phyloP scores from a whole-genome alignment of 1,140 invertebrate genomes.

The Aphidius ervi region DNA sequence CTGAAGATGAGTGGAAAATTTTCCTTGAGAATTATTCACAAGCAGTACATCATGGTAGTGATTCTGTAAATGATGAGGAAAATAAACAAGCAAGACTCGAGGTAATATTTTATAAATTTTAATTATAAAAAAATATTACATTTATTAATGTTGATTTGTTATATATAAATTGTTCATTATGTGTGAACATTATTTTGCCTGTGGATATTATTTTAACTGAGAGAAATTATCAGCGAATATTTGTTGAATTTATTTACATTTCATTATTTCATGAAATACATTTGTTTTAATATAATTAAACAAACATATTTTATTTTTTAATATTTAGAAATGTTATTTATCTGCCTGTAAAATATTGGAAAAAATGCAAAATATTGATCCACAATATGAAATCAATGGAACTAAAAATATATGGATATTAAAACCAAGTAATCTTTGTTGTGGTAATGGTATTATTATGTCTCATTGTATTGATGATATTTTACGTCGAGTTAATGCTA shows the following conservation, averaged over 20 bases:
- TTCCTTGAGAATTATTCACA: constrained; percentile 54
- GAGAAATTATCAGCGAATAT: too few relatives aligned
- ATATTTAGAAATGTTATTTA: constrained; percentile 22
- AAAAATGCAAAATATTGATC: constrained; percentile 59
- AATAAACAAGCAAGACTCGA: constrained; percentile 17
- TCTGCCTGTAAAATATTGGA: constrained; percentile 50
- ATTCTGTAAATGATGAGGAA: constrained; percentile 20
- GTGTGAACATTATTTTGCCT: too few relatives aligned
- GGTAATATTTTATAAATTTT: constrained; percentile 16
- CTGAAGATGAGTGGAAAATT: constrained; percentile 50
- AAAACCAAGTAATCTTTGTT: constrained; percentile 81
- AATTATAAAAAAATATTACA: neutral
- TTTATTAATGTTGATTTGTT: too few relatives aligned
- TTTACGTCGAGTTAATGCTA: constrained; percentile 57
- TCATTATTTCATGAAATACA: too few relatives aligned
- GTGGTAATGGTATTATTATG: constrained; percentile 80
- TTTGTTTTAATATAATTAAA: neutral
- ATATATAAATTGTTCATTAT: neutral
- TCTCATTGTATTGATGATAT: constrained; percentile 66
- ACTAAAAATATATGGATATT: constrained; percentile 87
- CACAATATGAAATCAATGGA: constrained; percentile 70
- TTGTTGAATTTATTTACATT: too few relatives aligned
- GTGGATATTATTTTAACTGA: too few relatives aligned
- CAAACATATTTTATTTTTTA: neutral
- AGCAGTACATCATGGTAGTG: constrained; percentile 38